These are phyloP conservation scores for Anarhynchus alexandrinus DNA, from an alignment of 2,113 vertebrate genomes.

Conservation along the genomic window DNA sequence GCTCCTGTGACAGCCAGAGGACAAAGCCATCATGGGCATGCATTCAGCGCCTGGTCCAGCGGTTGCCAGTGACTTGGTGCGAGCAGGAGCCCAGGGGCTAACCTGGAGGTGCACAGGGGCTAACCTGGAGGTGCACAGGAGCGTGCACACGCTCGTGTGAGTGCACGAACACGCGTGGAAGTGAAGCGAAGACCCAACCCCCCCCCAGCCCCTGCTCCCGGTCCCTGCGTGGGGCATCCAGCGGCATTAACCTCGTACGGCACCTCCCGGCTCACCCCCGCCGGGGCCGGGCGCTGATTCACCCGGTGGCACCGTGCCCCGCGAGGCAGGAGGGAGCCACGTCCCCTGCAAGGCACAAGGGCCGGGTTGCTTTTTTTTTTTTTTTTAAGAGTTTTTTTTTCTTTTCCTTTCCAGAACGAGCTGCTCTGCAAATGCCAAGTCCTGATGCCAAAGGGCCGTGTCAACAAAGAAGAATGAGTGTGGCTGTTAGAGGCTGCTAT, in stretches of 20 bases:
- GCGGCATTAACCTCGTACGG: fast-evolving
- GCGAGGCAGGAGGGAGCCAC: background rate
- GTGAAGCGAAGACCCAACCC: background rate
- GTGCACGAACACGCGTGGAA: fast-evolving
- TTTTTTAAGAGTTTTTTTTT: background rate
- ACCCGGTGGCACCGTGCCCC: background rate
- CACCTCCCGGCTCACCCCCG: background rate
- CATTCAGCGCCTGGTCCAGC: fast-evolving
- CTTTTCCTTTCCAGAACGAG: conserved; percentile 8
- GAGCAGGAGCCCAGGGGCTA: background rate
- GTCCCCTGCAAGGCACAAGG: conserved; percentile 1
- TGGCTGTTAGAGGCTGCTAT: conserved; percentile 61
- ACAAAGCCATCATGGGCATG: background rate
- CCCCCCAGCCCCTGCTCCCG: background rate
- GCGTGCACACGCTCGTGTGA: background rate
- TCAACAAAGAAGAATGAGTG: conserved; percentile 65
- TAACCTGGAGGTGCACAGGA: background rate
- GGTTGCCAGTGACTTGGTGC: fast-evolving
- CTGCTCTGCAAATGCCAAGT: conserved; percentile 60
- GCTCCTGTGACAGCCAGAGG: background rate
- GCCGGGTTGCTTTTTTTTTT: background rate
- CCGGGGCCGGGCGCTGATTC: background rate
- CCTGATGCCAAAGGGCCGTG: conserved; percentile 63
- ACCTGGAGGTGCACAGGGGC: background rate
- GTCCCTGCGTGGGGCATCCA: fast-evolving